phyloP scores from a whole-genome alignment of 2,797 vertebrate genomes.

The Chromis chromis region DNA sequence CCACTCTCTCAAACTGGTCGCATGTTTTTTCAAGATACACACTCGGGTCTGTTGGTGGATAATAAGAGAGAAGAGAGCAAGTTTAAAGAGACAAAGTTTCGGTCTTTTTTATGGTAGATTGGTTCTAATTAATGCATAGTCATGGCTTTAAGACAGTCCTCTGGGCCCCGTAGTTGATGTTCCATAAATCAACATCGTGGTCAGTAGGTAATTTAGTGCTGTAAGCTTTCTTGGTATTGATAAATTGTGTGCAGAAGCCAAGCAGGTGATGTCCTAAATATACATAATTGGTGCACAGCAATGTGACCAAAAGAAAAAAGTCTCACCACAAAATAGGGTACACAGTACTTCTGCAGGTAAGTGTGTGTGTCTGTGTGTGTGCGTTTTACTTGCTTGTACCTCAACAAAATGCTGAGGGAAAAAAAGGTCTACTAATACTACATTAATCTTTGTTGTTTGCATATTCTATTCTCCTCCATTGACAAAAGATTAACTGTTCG shows the following conservation, averaged over 20 bases:
- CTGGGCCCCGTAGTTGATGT: neutral
- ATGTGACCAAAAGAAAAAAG: neutral
- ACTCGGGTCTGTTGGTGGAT: neutral
- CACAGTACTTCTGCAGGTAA: neutral
- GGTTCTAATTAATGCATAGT: neutral
- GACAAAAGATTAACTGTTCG: slow-evolving; percentile 16
- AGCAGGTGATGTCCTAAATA: slow-evolving; percentile 2
- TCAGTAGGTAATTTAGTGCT: neutral
- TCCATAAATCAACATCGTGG: neutral
- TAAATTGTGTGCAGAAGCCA: slow-evolving; percentile 11
- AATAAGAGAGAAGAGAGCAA: neutral
- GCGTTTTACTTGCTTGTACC: neutral
- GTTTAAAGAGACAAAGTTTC: neutral
- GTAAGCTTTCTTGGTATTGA: slow-evolving; percentile 7
- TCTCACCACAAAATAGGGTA: neutral
- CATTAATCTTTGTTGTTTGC: neutral
- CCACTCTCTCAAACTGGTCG: neutral
- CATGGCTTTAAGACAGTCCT: neutral
- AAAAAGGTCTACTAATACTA: neutral
- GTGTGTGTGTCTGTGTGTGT: neutral
- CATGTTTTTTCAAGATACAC: slow-evolving; percentile 26
- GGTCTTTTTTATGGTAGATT: neutral
- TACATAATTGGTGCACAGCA: neutral
- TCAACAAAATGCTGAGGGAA: neutral
- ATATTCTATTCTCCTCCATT: slow-evolving; percentile 2